These are phyloP conservation scores for Trissoscelio sp. DNA, from an alignment of 2,888 invertebrate species.

Conservation along the genomic window DNA sequence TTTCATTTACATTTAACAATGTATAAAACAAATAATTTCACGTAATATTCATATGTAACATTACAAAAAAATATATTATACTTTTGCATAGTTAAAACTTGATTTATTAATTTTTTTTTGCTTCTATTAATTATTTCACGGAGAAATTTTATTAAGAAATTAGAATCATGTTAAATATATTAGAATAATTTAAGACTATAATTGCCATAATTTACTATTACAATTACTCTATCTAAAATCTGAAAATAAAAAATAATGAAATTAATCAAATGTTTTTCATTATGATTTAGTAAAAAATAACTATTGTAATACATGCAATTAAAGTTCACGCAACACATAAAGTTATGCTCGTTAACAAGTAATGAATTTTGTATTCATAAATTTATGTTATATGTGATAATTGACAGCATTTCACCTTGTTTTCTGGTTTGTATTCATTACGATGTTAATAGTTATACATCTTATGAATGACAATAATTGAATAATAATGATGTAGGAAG, in stretches of 20 bases:
- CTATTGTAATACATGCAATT: conserved; percentile 2
- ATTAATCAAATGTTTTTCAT: neutral
- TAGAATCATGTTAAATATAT: too few species aligned
- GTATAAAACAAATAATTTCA: too few species aligned
- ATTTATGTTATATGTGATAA: conserved; percentile 21
- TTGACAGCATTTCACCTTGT: conserved; percentile 51
- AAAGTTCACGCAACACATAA: conserved; percentile 7
- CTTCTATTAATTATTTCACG: too few species aligned
- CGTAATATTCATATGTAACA: too few species aligned
- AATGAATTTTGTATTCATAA: conserved; percentile 33
- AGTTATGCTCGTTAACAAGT: conserved; percentile 4
- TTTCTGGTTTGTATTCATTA: conserved; percentile 38
- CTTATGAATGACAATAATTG: conserved; percentile 23
- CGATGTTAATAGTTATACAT: conserved; percentile 33
- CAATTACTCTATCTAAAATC: neutral
- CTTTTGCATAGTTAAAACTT: too few species aligned
- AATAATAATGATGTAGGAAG: conserved; percentile 55
- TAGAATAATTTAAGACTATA: too few species aligned
- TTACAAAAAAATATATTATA: too few species aligned
- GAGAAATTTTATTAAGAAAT: too few species aligned
- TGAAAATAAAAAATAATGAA: too few species aligned
- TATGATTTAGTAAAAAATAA: neutral
- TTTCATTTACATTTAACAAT: too few species aligned
- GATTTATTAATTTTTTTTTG: too few species aligned
- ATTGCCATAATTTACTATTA: too few species aligned